Conservation (phyloP, 2,113 vertebrate genomes). For the Hyperopisus bebe region DNA sequence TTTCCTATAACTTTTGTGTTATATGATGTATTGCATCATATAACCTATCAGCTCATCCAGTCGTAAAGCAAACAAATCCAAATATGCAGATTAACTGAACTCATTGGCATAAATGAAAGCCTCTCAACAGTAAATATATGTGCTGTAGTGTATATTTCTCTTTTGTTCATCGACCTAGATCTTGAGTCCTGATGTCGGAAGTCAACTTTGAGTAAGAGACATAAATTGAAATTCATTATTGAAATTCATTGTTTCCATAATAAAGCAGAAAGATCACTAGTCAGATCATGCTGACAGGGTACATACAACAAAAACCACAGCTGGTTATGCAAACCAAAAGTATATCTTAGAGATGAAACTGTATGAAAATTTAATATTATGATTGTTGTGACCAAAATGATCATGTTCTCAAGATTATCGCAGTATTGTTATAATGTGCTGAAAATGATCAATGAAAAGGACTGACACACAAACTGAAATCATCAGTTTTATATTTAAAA, state of each 20-base stretch:
- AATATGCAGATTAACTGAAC: background rate
- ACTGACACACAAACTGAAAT: too few relatives aligned
- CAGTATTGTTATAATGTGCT: too few relatives aligned
- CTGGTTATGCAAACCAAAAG: too few relatives aligned
- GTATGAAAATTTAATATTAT: background rate
- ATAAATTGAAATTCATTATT: too few relatives aligned
- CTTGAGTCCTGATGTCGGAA: background rate
- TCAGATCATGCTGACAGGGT: background rate
- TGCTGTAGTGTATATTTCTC: background rate
- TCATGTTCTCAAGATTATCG: too few relatives aligned
- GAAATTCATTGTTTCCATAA: background rate
- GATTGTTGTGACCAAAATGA: background rate
- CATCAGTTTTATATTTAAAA: too few relatives aligned
- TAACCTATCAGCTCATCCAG: background rate
- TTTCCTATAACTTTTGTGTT: background rate
- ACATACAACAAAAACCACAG: background rate
- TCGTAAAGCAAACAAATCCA: background rate
- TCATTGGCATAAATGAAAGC: background rate
- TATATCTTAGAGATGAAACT: too few relatives aligned
- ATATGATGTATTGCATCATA: background rate
- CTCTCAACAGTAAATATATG: background rate
- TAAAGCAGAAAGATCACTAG: background rate
- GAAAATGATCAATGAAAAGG: too few relatives aligned
- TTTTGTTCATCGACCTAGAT: background rate
- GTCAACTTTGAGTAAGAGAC: background rate